Conservation (phyloP, 2,113 vertebrate species). For the Chaetura pelagica region DNA sequence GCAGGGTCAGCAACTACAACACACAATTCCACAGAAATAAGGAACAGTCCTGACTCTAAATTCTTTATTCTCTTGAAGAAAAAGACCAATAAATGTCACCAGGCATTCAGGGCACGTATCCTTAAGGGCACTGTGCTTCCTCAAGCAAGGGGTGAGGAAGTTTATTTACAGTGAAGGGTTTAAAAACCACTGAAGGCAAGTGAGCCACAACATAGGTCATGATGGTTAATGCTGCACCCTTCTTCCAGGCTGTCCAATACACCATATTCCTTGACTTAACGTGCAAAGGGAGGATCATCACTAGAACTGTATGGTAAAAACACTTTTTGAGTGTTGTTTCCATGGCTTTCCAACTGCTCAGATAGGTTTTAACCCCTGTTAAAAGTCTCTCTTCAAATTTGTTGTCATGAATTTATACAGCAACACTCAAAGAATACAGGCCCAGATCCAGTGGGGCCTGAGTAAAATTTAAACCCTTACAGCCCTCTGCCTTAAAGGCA, state of each 20-base stretch:
- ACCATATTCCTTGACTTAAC: background rate
- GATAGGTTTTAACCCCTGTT: background rate
- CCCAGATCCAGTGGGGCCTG: background rate
- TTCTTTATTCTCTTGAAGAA: background rate
- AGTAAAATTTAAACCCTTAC: background rate
- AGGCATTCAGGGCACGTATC: accelerated
- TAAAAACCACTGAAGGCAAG: background rate
- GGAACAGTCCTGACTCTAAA: background rate
- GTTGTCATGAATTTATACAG: background rate
- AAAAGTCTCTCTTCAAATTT: background rate
- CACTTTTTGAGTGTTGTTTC: background rate
- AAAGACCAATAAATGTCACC: background rate
- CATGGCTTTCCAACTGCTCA: background rate
- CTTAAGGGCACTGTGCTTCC: background rate
- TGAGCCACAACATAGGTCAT: background rate
- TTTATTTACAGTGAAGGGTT: background rate
- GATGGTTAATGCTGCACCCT: background rate
- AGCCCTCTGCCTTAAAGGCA: background rate
- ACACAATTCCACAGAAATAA: background rate
- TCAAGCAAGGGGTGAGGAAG: background rate
- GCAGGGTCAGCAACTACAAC: background rate
- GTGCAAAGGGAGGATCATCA: background rate
- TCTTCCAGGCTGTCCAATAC: background rate
- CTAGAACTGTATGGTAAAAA: background rate
- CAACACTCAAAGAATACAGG: background rate